Evolutionary conservation across 2,888 invertebrate genomes (phyloP).

Genomic region (Globia sparganii): DNA sequence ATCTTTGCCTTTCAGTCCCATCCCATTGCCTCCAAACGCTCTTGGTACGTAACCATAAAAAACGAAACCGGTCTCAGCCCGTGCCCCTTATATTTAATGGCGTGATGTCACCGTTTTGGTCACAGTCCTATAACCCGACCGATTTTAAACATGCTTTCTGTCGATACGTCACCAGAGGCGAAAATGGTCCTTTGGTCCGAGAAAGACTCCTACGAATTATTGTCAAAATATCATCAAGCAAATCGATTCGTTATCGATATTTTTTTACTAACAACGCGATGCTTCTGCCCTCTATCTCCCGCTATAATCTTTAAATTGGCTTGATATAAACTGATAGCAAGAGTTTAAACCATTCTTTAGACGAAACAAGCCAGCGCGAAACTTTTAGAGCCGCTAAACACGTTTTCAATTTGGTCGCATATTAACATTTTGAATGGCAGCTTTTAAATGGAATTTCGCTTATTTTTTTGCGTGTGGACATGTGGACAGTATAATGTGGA

Average conservation of each 20-base stretch:
- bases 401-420: constrained; percentile 44
- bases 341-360: neutral
- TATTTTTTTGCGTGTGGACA: constrained; percentile 46
- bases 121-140: constrained; percentile 62
- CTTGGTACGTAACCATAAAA: constrained; percentile 59
- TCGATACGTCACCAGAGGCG: neutral
- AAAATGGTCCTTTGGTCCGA: neutral
- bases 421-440: constrained; percentile 58
- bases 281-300: neutral
- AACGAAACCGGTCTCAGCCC: constrained; percentile 68
- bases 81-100: constrained; percentile 67
- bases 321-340: neutral
- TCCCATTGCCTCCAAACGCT: constrained; percentile 29
- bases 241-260: neutral
- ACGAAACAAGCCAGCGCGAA: neutral
- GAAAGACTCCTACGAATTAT: neutral
- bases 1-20: constrained; percentile 39
- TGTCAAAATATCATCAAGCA: neutral
- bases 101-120: constrained; percentile 73
- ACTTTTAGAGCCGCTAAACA: constrained; percentile 10
- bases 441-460: constrained; percentile 49
- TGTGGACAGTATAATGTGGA: constrained; percentile 51
- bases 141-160: constrained; percentile 14
- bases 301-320: neutral
- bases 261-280: neutral